Evolutionary conservation across 2,113 vertebrate genomes (phyloP), one percentile per base, ranked within the genome.

Genomic region (Acrocephalus arundinaceus): DNA sequence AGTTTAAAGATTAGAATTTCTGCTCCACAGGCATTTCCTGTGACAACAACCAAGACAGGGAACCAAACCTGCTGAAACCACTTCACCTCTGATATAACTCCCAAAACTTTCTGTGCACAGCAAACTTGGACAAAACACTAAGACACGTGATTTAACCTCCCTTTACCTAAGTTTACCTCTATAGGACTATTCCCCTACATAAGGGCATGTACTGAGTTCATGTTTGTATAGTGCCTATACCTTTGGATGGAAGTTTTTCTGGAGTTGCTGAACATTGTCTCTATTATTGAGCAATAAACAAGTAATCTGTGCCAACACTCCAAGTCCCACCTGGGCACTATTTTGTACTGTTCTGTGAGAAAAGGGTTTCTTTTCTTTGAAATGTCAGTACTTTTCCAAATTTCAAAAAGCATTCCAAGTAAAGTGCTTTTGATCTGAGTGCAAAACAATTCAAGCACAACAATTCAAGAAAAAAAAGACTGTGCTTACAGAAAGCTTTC

Each of bases 221-320:
- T 58, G 62, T 61, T 82, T 91, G 41, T 15, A 49, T 22, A 85
- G 45, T 27, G 35, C 21, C 87, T 72, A 35, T 68, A 61, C 28
- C 28, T 89, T 82, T 66, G 65, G 57, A 66, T 31, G 24, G 54
- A 33, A 93, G 39, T 55, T 88, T 59, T 90, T 78, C 39, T 18
- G 8, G 48, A 54, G 58, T 65, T 93, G 82, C 85, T 85, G 85
- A 93, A 96, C 37, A 49, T 31, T 58, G 37, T 28, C 58, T 68
- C 74, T 49, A 3, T 27, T 83, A 35, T 54, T 96, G 78, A 89
- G 78, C 61, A 94, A 97, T 52, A 94, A 95, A 89, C 33, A 78
- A 55, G 52, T n/a, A 15, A 48, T 31, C 82, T 48, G 52, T 68
- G 92, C 77, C 87, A 96, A 91, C n/a, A 67, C 57, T 33, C 39